Base-by-base conservation (phyloP, 2,797 vertebrate species). In the Xenops minutus region DNA sequence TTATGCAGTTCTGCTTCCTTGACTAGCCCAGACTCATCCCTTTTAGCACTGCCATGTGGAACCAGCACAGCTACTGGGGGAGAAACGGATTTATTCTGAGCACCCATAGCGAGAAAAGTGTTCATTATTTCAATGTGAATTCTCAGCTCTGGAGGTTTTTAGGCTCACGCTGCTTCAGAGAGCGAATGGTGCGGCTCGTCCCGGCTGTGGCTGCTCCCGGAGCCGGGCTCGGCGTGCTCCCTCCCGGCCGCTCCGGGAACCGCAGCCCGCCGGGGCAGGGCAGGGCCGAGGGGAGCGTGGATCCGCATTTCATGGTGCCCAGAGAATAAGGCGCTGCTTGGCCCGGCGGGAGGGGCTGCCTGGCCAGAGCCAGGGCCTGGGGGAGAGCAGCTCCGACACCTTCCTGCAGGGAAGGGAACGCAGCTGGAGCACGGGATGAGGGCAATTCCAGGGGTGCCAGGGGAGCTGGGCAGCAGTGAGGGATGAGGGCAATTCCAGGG, bases 191-290 rank as follows among this genome's bases (percentile, higher is more conserved):
- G 27, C 6, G 32, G 37, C 5, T 14, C 63, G 4, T 13, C 17
- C 11, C 2, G 21, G 8, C 0, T 6, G 15, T 3, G 21, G 32
- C 17, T 10, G 41, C 1, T 37, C 29, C 46, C 1, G 66, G 66
- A 23, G 13, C 46, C 24, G 48, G 48, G 89, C 86, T 96, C 75
- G 56, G 72, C 41, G 26, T 79, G 94, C 94, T 55, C 95, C 51
- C 94, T 95, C 55, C 91, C 55, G 95, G 91, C 85, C 23, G 37
- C 72, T 3, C 9, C 30, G 43, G 59, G 85, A 64, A 94, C 4
- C 9, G 29, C 95, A 94, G 84, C 66, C 52, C 5, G 29, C 12
- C 2, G 37, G 54, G n/a, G 41, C 32, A 3, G 8, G 17, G 20
- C 14, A 43, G 15, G 1, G 37, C 22, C 3, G 17, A 3, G 8